These are phyloP conservation scores for Chrysochloris asiatica DNA, from an alignment of 2,113 vertebrate genomes.

Conservation along the genomic window DNA sequence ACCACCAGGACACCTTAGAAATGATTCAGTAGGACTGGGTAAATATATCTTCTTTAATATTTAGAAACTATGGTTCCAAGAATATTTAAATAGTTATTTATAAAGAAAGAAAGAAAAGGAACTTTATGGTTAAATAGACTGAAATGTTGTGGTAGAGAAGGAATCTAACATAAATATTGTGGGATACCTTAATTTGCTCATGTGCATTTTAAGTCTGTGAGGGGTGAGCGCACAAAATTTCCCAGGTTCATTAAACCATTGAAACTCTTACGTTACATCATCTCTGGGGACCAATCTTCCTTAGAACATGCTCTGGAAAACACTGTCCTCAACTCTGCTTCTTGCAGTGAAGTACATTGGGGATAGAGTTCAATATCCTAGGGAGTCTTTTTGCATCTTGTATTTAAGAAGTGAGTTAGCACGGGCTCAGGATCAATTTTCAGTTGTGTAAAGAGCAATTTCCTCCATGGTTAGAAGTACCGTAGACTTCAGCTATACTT, in stretches of 20 bases:
- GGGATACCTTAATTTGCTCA: conserved; percentile 56
- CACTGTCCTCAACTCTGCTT: conserved; percentile 18
- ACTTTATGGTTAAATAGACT: conserved; percentile 51
- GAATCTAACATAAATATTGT: conserved; percentile 30
- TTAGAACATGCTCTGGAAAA: conserved; percentile 37
- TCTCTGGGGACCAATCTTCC: conserved; percentile 48
- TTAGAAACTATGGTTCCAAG: conserved; percentile 23
- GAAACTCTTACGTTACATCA: neutral
- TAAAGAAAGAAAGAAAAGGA: neutral
- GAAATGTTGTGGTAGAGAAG: neutral
- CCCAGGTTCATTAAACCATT: conserved; percentile 42
- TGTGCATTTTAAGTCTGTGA: conserved; percentile 42
- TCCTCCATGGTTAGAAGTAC: conserved; percentile 56
- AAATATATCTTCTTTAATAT: conserved; percentile 31
- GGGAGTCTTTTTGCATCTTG: conserved; percentile 57
- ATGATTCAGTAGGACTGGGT: conserved; percentile 26
- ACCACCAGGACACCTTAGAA: no score
- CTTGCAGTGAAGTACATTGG: conserved; percentile 44
- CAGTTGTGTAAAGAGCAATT: conserved; percentile 65
- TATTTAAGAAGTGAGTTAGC: conserved; percentile 65
- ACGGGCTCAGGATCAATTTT: conserved; percentile 66
- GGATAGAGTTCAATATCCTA: conserved; percentile 61
- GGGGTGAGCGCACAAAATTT: conserved; percentile 10
- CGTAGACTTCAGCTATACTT: conserved; percentile 6
- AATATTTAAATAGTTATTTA: conserved; percentile 56